These are phyloP conservation scores for Rhinoraja longicauda DNA, from an alignment of 2,797 vertebrate species.

Conservation along the genomic window DNA sequence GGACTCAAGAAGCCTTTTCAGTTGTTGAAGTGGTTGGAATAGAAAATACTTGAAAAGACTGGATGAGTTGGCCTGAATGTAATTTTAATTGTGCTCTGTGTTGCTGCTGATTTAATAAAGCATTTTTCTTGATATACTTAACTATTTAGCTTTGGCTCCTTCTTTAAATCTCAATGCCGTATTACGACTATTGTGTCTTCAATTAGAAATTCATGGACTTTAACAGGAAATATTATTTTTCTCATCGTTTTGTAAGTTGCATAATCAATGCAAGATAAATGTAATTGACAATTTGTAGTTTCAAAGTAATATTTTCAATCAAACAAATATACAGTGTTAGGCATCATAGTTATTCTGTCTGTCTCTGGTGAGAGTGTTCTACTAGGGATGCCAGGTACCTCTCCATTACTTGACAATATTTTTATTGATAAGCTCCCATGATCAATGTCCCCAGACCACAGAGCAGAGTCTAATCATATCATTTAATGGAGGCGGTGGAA, in stretches of 20 bases:
- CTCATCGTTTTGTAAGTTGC: not conserved
- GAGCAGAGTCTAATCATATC: not conserved
- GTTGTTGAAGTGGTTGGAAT: constrained; percentile 26
- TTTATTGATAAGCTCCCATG: not conserved
- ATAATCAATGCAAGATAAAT: not conserved
- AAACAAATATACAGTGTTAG: not conserved
- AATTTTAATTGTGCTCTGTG: constrained; percentile 10
- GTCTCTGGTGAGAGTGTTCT: no score
- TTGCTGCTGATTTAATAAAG: not conserved
- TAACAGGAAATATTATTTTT: not conserved
- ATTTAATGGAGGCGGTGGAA: not conserved
- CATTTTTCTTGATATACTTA: not conserved
- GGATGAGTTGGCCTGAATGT: not conserved
- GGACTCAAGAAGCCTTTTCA: constrained; percentile 9
- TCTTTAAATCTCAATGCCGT: not conserved
- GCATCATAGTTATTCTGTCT: not conserved
- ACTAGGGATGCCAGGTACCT: not conserved
- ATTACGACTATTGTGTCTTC: not conserved
- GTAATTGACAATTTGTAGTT: not conserved
- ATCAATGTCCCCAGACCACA: not conserved
- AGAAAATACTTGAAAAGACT: not conserved
- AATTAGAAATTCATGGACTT: not conserved
- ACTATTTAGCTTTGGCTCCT: not conserved
- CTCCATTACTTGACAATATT: not conserved
- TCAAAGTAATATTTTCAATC: not conserved